These are phyloP conservation scores for Ditylenchus dipsaci DNA, from an alignment of 1,140 invertebrate genomes.

Conservation along the genomic window DNA sequence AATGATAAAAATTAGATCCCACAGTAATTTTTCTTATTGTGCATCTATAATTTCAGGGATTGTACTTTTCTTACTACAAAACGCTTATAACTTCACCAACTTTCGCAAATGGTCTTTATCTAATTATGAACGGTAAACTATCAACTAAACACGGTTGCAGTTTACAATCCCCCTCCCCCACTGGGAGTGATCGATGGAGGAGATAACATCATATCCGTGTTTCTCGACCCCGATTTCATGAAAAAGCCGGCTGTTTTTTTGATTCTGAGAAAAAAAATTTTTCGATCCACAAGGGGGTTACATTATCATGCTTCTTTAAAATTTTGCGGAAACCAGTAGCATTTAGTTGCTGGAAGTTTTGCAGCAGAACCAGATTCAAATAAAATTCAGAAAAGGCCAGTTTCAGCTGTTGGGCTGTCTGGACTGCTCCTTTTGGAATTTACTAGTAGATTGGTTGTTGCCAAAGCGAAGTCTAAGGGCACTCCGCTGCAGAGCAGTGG, in stretches of 20 bases:
- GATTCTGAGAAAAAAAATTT: too few species aligned
- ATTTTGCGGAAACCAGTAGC: conserved; percentile 99
- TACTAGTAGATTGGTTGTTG: conserved; percentile 14
- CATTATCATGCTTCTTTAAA: conserved; percentile 99
- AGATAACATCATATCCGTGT: too few species aligned
- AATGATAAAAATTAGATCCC: too few species aligned
- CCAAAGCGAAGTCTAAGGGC: conserved; percentile 35
- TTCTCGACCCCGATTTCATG: conserved; percentile 85
- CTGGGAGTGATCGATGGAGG: too few species aligned
- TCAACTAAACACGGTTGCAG: too few species aligned
- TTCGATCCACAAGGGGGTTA: conserved; percentile 71
- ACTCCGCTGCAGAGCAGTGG: conserved; percentile 19
- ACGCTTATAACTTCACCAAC: conserved; percentile 63
- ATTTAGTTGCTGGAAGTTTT: conserved; percentile 82
- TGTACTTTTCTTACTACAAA: conserved; percentile 84
- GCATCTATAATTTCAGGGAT: conserved; percentile 69
- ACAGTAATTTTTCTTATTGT: too few species aligned
- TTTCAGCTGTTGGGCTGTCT: conserved; percentile 84
- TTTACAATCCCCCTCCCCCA: too few species aligned
- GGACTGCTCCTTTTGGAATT: conserved; percentile 54
- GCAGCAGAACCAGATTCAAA: conserved; percentile 81
- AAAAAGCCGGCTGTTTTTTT: too few species aligned
- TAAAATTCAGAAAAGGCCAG: conserved; percentile 97
- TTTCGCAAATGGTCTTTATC: background rate
- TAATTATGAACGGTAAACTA: background rate